phyloP scores from a whole-genome alignment of 1,140 invertebrate genomes.

The Uloborus diversus region DNA sequence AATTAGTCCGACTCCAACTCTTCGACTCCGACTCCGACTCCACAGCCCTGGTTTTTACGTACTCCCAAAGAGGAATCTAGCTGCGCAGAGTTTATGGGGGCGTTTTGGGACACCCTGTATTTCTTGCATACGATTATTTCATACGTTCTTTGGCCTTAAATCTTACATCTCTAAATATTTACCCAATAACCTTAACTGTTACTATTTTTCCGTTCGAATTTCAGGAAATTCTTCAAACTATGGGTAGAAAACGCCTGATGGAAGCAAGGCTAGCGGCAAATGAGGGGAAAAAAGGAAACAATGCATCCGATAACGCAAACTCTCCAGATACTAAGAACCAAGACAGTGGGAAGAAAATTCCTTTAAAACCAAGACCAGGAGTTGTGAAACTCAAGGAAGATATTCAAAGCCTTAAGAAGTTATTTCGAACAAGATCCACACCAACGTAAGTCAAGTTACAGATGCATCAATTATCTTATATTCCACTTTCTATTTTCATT shows the following conservation, averaged over 20 bases:
- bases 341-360: constrained; percentile 66
- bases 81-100: too few species aligned
- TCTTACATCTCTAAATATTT: too few species aligned
- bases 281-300: not conserved
- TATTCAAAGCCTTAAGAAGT: constrained; percentile 19
- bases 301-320: constrained; percentile 58
- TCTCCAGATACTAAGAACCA: constrained; percentile 63
- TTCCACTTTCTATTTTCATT: not conserved
- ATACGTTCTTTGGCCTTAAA: too few species aligned
- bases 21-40: too few species aligned
- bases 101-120: too few species aligned
- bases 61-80: too few species aligned
- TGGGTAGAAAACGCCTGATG: constrained; percentile 86
- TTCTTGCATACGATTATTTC: too few species aligned
- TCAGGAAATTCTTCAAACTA: constrained; percentile 78
- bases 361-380: not conserved
- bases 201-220: too few species aligned
- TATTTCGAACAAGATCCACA: constrained; percentile 16
- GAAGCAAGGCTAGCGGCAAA: constrained; percentile 72
- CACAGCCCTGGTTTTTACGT: too few species aligned
- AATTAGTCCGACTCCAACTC: too few species aligned
- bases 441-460: constrained; percentile 12
- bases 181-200: too few species aligned
- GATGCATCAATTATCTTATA: not conserved
- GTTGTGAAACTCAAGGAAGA: constrained; percentile 25